These are phyloP conservation scores for Peromyscus polionotus DNA, from an alignment of 2,113 vertebrate genomes.

Conservation along the genomic window DNA sequence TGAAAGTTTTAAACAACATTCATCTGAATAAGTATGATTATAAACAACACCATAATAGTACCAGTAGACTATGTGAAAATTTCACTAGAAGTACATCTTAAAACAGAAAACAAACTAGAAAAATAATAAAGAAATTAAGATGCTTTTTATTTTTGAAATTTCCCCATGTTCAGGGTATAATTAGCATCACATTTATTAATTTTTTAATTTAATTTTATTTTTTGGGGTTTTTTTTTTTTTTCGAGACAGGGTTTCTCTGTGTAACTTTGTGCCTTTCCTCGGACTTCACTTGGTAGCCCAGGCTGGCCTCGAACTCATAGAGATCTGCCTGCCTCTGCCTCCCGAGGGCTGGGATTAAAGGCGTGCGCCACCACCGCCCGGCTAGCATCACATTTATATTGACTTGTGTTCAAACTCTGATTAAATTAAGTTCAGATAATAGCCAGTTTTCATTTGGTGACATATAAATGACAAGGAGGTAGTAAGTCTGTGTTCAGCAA, in stretches of 20 bases:
- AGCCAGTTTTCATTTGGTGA: background rate
- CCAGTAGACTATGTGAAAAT: background rate
- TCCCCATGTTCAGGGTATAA: background rate
- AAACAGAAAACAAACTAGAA: background rate
- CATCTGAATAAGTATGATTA: background rate
- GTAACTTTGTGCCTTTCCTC: too few species aligned
- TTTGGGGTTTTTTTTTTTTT: too few species aligned
- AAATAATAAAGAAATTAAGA: background rate
- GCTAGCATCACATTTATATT: background rate
- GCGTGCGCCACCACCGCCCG: too few species aligned
- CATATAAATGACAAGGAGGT: background rate
- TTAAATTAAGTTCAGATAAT: conserved; percentile 12
- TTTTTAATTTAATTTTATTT: too few species aligned
- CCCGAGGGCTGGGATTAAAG: too few species aligned
- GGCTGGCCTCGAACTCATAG: too few species aligned
- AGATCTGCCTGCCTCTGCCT: too few species aligned
- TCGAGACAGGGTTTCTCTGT: too few species aligned
- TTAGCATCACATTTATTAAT: background rate
- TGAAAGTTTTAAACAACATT: background rate
- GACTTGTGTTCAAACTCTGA: background rate
- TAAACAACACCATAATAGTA: background rate
- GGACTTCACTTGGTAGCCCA: too few species aligned
- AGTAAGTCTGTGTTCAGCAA: background rate
- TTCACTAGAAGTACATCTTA: background rate
- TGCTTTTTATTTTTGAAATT: background rate